Base-by-base conservation (phyloP, 2,797 vertebrate species). In the Emydoidea blandingii region DNA sequence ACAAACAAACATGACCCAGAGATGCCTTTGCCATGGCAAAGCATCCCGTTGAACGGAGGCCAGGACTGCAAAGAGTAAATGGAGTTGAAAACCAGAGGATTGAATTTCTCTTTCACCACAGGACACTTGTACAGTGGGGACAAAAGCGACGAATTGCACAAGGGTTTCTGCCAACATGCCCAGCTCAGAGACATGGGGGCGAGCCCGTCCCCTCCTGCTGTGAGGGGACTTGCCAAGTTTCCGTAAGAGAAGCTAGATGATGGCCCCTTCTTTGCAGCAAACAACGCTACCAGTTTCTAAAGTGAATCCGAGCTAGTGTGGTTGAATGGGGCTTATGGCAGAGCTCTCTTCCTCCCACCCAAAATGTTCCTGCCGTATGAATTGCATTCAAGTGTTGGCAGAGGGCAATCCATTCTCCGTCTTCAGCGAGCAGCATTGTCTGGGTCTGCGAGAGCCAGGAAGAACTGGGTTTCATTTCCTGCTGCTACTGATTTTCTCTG, bases 1-100 rank as follows among this genome's bases (percentile, higher is more conserved):
- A 83, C 76, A 81, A 85, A 95, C 93, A 97, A 97, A 82, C 52
- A 72, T 96, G 95, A 95, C 94, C 95, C 90, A 54, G n/a, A 89
- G 89, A 88, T 94, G 91, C 10, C 79, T 2, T 37, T 85, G 27
- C 81, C 52, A 2, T 0, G 83, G 57, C 37, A 83, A n/a, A 25
- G 34, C 25, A 25, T 54, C 31, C 49, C 56, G 6, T 21, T 29
- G 89, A 86, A 56, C 9, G 12, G 79, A 12, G 27, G 65, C 84
- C 91, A 78, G 85, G 41, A 34, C n/a, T 1, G 31, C 53, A 49
- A 68, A 86, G 68, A 44, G 74, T 62, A 82, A 88, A 52, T 53
- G 86, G 68, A 74, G 87, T 87, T 92, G 94, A 94, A 91, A 93
- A 25, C 37, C 21, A 4, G 47, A 49, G 62, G 44, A 2, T 25